phyloP scores from a whole-genome alignment of 2,113 vertebrate species.

The Paedocypris sp. region DNA sequence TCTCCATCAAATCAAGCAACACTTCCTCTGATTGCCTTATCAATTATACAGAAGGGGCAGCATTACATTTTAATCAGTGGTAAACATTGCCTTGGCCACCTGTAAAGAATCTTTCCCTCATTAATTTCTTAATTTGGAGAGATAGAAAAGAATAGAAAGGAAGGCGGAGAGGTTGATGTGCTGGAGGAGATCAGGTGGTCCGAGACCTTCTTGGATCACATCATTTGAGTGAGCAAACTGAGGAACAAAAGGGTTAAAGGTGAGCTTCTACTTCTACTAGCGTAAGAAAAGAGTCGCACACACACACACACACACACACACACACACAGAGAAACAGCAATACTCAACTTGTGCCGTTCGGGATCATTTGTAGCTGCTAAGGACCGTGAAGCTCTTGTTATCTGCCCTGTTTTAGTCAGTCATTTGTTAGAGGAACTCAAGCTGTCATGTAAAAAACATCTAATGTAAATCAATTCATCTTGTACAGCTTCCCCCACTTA shows the following conservation, averaged over 20 bases:
- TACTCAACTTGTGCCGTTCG: not conserved
- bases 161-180: not conserved
- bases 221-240: conserved; percentile 44
- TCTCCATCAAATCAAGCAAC: conserved; percentile 90
- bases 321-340: conserved; percentile 29
- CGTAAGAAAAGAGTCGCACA: not conserved
- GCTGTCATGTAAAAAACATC: conserved; percentile 70
- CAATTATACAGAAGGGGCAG: conserved; percentile 77
- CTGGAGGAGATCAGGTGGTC: conserved; percentile 45
- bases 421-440: conserved; percentile 77
- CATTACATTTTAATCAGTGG: conserved; percentile 89
- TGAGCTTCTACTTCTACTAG: conserved; percentile 1
- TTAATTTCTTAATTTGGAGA: conserved; percentile 80
- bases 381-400: conserved; percentile 67
- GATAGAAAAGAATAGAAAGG: conserved; percentile 36
- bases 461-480: conserved; percentile 32
- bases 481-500: conserved; percentile 1
- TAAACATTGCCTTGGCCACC: conserved; percentile 77
- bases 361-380: conserved; percentile 37
- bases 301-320: not conserved
- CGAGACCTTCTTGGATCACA: conserved; percentile 58
- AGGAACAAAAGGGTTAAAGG: conserved; percentile 47
- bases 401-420: conserved; percentile 54
- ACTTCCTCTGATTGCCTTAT: conserved; percentile 91
- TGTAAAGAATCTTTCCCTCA: conserved; percentile 74